These are phyloP conservation scores for Xestia c-nigrum DNA, from an alignment of 2,888 invertebrate genomes.

Conservation along the genomic window DNA sequence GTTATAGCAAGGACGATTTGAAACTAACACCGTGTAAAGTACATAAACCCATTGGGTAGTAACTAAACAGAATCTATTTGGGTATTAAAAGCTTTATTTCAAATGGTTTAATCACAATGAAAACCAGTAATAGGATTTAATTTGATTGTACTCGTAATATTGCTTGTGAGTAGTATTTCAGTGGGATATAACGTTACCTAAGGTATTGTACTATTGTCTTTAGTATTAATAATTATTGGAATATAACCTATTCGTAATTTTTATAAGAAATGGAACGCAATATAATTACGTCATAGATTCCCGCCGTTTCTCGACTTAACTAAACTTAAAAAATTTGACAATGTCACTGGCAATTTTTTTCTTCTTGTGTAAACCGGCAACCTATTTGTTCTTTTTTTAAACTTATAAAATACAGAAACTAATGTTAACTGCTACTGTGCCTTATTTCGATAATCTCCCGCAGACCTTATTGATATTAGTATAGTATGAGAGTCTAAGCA, in stretches of 20 bases:
- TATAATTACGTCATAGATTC: too few relatives aligned
- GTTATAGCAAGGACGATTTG: slow-evolving; percentile 7
- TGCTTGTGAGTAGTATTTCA: slow-evolving; percentile 17
- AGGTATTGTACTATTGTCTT: slow-evolving; percentile 11
- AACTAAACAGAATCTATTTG: slow-evolving; percentile 31
- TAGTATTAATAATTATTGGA: neutral
- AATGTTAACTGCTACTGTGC: too few relatives aligned
- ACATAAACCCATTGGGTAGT: slow-evolving; percentile 17
- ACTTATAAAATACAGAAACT: too few relatives aligned
- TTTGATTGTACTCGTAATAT: slow-evolving; percentile 35
- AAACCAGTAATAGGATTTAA: slow-evolving; percentile 41
- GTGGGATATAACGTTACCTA: neutral
- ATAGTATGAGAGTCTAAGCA: neutral
- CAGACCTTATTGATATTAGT: neutral
- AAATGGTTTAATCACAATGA: slow-evolving; percentile 39
- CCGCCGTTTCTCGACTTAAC: too few relatives aligned
- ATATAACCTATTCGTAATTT: slow-evolving; percentile 1
- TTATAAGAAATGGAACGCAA: neutral
- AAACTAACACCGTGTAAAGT: slow-evolving; percentile 2
- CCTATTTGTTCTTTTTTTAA: too few relatives aligned
- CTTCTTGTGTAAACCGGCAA: too few relatives aligned
- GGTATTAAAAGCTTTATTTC: slow-evolving; percentile 28
- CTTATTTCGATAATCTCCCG: too few relatives aligned
- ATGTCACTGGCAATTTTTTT: too few relatives aligned
- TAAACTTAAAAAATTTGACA: too few relatives aligned